Evolutionary conservation across 2,888 invertebrate species (phyloP), one percentile per base, ranked within the genome.

Genomic region (Tyria jacobaeae): DNA sequence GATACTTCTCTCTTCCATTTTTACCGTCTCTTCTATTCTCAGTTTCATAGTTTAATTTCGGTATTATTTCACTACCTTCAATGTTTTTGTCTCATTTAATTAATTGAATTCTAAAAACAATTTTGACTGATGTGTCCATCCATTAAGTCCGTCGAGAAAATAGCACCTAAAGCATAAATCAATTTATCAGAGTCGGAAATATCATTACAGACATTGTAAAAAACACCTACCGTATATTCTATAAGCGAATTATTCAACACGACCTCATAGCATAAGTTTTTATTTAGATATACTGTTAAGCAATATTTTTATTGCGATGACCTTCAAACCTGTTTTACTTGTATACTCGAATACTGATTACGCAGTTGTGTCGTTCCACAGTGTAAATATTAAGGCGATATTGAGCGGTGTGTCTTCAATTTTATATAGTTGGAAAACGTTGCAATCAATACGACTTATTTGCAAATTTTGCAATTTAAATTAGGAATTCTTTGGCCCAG

Each of bases 391-490:
- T 70, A 64, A 70, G 66, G 48, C 48, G 61, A 70, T 72, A 66
- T 60, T 53, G 21, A 50, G 57, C 63, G 61, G 70, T 1, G 61
- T 60, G 61, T 57, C 60, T 61, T 54, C 17, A 68, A 62, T 69
- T 60, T 64, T 63, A 57, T 57, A 34, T 51, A 66, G 71, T 68
- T 73, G 73, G 68, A 73, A 73, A 70, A 76, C 63, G 24, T 35
- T 25, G 27, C 57, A 58, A 54, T 71, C 57, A 60, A 77, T 65
- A 71, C 61, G 60, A 71, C 63, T 60, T 73, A 73, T 75, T 73
- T 66, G 66, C 71, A 76, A 66, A 64, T 64, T 80, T 79, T 75
- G 67, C 76, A 81, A 80, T 78, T 76, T 64, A 79, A 80, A 81
- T 79, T 64, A 39, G 44, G 51, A 71, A 68, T 76, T 74, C 64